phyloP scores from a whole-genome alignment of 2,888 invertebrate species.

The Cantharis flavilabris region DNA sequence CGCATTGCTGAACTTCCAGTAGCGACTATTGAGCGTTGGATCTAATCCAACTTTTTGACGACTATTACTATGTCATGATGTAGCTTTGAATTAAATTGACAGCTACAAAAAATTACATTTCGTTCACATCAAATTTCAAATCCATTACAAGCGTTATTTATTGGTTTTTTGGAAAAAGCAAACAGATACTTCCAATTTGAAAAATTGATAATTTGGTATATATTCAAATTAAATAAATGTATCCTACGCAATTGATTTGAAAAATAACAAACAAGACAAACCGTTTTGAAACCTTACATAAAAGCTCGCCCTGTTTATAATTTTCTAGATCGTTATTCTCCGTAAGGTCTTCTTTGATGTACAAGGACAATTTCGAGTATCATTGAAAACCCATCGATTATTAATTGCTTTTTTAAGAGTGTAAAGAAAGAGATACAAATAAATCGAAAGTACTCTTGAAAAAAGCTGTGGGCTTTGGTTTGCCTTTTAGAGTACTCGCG shows the following conservation, averaged over 20 bases:
- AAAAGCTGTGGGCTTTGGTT: constrained; percentile 6
- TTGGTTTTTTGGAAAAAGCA: background rate
- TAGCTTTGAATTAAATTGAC: background rate
- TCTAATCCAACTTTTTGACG: background rate
- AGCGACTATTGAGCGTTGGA: background rate
- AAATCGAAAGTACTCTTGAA: constrained; percentile 4
- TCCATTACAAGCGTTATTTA: background rate
- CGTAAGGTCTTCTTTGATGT: background rate
- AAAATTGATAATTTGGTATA: background rate
- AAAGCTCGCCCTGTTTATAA: background rate
- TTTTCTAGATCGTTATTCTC: background rate
- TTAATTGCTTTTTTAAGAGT: background rate
- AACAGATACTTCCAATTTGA: background rate
- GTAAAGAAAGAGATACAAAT: background rate
- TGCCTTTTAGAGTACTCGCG: constrained; percentile 5
- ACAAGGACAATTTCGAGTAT: background rate
- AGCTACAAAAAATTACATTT: background rate
- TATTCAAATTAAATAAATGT: background rate
- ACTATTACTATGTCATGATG: background rate
- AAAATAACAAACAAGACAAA: background rate
- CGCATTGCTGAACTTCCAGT: background rate
- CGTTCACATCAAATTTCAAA: background rate
- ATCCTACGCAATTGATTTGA: background rate
- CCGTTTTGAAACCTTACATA: too few species aligned
- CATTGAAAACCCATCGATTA: background rate